Conservation (phyloP, 2,888 invertebrate genomes). For the Eulithis prunata region DNA sequence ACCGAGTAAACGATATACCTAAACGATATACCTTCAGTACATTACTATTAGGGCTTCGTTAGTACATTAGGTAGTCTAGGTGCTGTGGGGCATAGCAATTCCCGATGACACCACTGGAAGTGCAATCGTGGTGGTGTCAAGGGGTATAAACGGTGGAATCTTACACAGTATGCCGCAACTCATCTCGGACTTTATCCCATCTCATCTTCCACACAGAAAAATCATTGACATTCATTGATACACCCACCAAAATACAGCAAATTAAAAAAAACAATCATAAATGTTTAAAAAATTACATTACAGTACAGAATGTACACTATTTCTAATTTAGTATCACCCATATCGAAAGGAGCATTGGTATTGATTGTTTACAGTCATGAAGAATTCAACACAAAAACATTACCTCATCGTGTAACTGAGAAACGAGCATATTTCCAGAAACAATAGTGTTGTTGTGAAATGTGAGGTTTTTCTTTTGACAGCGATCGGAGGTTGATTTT, state of each 20-base stretch:
- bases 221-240: constrained; percentile 52
- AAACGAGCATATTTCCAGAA: constrained; percentile 25
- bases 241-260: background rate
- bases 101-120: too few relatives aligned
- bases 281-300: too few relatives aligned
- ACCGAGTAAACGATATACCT: too few relatives aligned
- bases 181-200: constrained; percentile 70
- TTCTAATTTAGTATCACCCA: background rate
- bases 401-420: constrained; percentile 57
- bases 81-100: too few relatives aligned
- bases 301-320: too few relatives aligned
- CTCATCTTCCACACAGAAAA: constrained; percentile 67
- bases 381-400: constrained; percentile 33
- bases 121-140: too few relatives aligned
- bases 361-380: constrained; percentile 19
- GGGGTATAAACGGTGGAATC: constrained; percentile 27
- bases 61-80: too few relatives aligned
- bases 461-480: constrained; percentile 13
- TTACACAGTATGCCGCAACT: constrained; percentile 63
- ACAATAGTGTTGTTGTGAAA: constrained; percentile 26
- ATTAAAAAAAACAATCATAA: too few relatives aligned
- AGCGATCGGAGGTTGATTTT: constrained; percentile 4
- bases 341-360: background rate
- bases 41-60: too few relatives aligned
- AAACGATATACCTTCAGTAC: too few relatives aligned